These are phyloP conservation scores for Metopia argyrocephala DNA, from an alignment of 2,888 invertebrate species.

Conservation along the genomic window DNA sequence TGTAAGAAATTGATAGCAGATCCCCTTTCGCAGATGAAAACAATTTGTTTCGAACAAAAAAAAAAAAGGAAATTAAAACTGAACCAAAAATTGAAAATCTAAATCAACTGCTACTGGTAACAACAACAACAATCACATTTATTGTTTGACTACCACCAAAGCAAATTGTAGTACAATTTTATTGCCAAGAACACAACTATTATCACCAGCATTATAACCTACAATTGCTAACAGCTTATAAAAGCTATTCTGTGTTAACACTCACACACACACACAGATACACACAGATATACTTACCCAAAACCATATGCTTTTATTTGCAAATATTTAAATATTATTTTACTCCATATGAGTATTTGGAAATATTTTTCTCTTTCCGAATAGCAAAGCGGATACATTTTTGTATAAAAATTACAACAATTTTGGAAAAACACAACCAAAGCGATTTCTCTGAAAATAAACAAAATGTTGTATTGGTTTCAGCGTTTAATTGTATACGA, in stretches of 20 bases:
- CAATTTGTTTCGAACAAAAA: not conserved
- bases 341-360: not conserved
- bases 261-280: not conserved
- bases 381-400: no score
- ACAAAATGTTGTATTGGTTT: constrained; percentile 27
- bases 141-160: not conserved
- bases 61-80: not conserved
- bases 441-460: constrained; percentile 19
- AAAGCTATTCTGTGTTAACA: not conserved
- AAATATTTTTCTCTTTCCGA: no score
- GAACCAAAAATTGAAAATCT: not conserved
- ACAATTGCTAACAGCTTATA: not conserved
- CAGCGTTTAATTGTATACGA: not conserved
- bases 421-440: not conserved
- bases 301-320: not conserved
- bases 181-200: not conserved
- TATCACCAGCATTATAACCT: constrained; percentile 10
- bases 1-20: no score
- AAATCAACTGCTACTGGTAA: constrained; percentile 24
- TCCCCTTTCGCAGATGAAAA: no score
- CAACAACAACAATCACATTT: not conserved
- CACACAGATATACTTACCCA: not conserved
- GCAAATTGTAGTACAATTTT: not conserved
- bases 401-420: not conserved
- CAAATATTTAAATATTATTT: constrained; percentile 17